Base-by-base conservation (phyloP, 2,888 invertebrate genomes). In the Craniophora ligustri region DNA sequence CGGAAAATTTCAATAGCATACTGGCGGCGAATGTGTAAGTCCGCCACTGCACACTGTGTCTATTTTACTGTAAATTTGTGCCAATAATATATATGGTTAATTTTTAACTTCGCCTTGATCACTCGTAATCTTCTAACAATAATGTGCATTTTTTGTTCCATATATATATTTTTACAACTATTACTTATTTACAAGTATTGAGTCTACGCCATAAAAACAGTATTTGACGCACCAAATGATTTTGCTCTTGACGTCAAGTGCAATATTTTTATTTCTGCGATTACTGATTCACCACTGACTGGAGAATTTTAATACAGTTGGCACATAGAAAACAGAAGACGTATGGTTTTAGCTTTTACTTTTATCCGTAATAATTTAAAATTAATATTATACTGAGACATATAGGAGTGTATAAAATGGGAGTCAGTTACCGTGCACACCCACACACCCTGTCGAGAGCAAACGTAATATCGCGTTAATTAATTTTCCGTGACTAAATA, bases 201-300 rank as follows among this genome's bases (percentile, higher is more conserved):
- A n/a, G n/a, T 15, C 31, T 44, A 49, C 21, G 39, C 36, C 49
- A 46, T 54, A 62, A 72, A 54, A 61, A 69, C 53, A 48, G 18
- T 53, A 35, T 45, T 58, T 70, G 66, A 70, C 74, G 74, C 58
- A 69, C 55, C 42, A 34, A 65, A 70, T 53, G 56, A 44, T 56
- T 36, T 32, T 26, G 42, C 47, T 55, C 26, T 40, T 73, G 71
- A 71, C 71, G 71, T 74, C 71, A 74, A 63, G 38, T 57, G 35
- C 51, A 63, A 53, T 55, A 66, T 63, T 70, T 62, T 65, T 65
- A 65, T 54, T 55, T 58, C 15, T 19, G 48, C 34, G 15, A 40
- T 35, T 26, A 44, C 54, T 65, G 60, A 66, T 47, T 66, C 67
- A 56, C 28, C 40, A 10, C 60, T 44, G 28, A 19, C n/a, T n/a